Conservation (phyloP, 2,888 invertebrate genomes). For the Scaptomyza parva region DNA sequence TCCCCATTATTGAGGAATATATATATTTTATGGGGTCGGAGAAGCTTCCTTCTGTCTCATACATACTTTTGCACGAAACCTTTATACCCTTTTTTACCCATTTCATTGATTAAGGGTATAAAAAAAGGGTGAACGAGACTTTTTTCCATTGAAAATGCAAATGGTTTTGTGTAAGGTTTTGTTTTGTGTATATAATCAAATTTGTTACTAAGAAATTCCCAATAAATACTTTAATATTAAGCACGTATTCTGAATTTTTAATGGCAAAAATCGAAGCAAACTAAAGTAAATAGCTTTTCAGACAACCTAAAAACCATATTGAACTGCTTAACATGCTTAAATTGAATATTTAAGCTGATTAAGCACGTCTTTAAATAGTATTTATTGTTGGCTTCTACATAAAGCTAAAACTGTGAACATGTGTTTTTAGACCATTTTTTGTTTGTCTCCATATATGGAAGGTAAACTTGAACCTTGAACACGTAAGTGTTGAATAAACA, state of each 20-base stretch:
- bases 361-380: not conserved
- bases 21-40: too few relatives aligned
- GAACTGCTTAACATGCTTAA: not conserved
- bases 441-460: not conserved
- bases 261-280: too few relatives aligned
- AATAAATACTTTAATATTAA: not conserved
- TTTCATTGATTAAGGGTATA: too few relatives aligned
- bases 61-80: too few relatives aligned
- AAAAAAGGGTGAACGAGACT: conserved; percentile 3
- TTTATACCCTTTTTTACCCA: too few relatives aligned
- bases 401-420: conserved; percentile 4
- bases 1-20: too few relatives aligned
- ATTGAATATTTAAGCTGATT: not conserved
- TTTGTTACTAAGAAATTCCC: conserved; percentile 1
- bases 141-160: conserved; percentile 38
- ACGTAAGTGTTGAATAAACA: conserved; percentile 4
- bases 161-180: conserved; percentile 1
- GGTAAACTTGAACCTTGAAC: not conserved
- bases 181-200: conserved; percentile 12
- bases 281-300: too few relatives aligned
- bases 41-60: too few relatives aligned
- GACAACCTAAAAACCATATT: not conserved
- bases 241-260: conserved; percentile 2
- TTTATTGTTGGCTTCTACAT: not conserved
- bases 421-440: not conserved